Evolutionary conservation across 2,888 invertebrate genomes (phyloP), one percentile per base, ranked within the genome.

Genomic region (Cataglyphis livida): DNA sequence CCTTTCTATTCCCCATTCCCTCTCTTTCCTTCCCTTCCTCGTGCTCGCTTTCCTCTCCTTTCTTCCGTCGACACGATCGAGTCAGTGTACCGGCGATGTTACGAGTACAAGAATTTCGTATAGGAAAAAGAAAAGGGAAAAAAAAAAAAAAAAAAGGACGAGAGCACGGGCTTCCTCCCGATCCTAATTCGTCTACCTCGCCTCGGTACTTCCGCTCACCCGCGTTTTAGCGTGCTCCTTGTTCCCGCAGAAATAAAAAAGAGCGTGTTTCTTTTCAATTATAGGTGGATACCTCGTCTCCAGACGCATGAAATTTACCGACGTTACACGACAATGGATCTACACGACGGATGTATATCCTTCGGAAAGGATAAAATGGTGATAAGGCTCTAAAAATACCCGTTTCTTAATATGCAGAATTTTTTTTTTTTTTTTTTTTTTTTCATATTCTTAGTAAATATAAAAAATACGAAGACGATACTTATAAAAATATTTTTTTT

Each of bases 41-140:
- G 15, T 10, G n/a, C 32, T 75, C 68, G 32, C 65, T 78, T 71
- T 68, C 79, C 68, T 86, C 84, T 88, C 76, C 83, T 86, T 87
- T 84, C 84, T 87, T 84, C 70, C 85, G 71, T 87, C 86, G 86
- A 88, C 87, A 88, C 83, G 89, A 90, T 83, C 85, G 85, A 83
- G 87, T 87, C 91, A 86, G 86, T 89, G 90, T 90, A 91, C 86
- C 84, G 79, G 86, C 84, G 88, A 89, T 88, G 87, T 90, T 91
- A 88, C 88, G 84, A 88, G 88, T 89, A 91, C 86, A 89, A 88
- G 90, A 89, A 92, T 91, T 91, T 90, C 86, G 91, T 90, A 87
- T 83, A 89, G 71, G 81, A 83, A 76, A 87, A 51, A 51, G 21
- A 21, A 21, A 21, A 21, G 21, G 21, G 21, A 21, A 87, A 15